Evolutionary conservation across 2,113 vertebrate species (phyloP).

Genomic region (Entomyzon cyanotis): DNA sequence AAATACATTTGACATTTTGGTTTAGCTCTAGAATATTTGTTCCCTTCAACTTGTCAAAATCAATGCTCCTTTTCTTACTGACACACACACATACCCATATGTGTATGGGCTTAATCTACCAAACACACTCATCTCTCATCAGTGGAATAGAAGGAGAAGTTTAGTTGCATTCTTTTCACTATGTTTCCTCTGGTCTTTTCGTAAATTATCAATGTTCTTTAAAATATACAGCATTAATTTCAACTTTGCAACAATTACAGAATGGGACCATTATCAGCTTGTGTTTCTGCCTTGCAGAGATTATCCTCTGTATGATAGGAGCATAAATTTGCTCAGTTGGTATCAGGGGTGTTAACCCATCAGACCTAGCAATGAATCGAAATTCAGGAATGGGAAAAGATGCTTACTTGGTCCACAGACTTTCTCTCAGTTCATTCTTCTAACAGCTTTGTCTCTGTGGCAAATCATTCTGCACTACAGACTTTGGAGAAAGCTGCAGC

Average conservation of each 20-base stretch:
- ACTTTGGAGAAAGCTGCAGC: neutral
- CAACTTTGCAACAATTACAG: neutral
- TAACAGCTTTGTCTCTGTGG: neutral
- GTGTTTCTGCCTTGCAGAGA: neutral
- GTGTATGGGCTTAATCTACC: neutral
- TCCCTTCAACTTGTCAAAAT: slow-evolving; percentile 47
- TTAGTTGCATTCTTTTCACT: slow-evolving; percentile 13
- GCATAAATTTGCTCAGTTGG: neutral
- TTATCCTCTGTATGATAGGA: neutral
- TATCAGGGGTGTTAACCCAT: neutral
- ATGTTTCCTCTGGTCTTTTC: neutral
- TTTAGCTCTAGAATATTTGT: slow-evolving; percentile 8
- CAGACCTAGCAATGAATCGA: neutral
- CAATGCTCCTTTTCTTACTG: neutral
- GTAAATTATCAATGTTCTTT: neutral
- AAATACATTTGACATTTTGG: slow-evolving; percentile 45
- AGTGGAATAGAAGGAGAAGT: neutral
- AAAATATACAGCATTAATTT: slow-evolving; percentile 32
- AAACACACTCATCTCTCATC: slow-evolving; percentile 6
- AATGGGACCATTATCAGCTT: neutral
- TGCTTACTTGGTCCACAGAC: neutral
- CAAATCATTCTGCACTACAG: neutral
- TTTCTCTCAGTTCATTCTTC: neutral
- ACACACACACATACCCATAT: neutral
- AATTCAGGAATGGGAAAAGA: neutral